Evolutionary conservation across 2,113 vertebrate species (phyloP), one percentile per base, ranked within the genome.

Genomic region (Sturnus vulgaris): DNA sequence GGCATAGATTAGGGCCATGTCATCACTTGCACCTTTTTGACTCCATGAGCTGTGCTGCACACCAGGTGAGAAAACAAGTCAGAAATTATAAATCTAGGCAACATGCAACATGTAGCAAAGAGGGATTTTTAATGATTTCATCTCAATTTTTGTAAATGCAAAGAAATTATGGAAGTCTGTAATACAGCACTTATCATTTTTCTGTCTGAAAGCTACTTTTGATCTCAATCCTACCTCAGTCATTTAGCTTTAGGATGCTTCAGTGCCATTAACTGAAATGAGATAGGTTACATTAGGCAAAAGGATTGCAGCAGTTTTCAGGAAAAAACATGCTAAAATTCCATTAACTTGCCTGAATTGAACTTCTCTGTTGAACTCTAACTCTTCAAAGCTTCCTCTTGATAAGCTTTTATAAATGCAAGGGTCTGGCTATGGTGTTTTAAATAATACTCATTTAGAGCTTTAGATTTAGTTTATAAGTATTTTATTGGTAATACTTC

Each of bases 1-100:
- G 14, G 27, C 2, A 1, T 10, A 46, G 46, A 15, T 40, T 31
- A 35, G 73, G 24, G 55, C 24, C 0, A 0, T 15, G 37, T 15
- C 42, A 50, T 47, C 57, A 44, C 30, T 47, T 37, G 52, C 25
- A 22, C 12, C 33, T 78, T 53, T 60, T 35, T 47, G 50, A 50
- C 40, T 70, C 31, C 12, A 46, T 37, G 35, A 65, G 39, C 53
- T 84, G 57, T 25, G 56, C 60, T 63, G n/a, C 30, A 46, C 1
- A 6, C 4, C 17, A 47, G 57, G 22, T 55, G 40, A 71, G 10
- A 55, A 59, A 82, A 40, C 9, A 65, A 55, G 44, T 30, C 73
- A 85, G 50, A 73, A 92, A 17, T 56, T 70, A 31, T 47, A 33
- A 47, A 65, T 88, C 61, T 22, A 88, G 53, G 52, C 22, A 85